These are phyloP conservation scores for Bedellia somnulentella DNA, from an alignment of 2,888 invertebrate species.

Conservation along the genomic window DNA sequence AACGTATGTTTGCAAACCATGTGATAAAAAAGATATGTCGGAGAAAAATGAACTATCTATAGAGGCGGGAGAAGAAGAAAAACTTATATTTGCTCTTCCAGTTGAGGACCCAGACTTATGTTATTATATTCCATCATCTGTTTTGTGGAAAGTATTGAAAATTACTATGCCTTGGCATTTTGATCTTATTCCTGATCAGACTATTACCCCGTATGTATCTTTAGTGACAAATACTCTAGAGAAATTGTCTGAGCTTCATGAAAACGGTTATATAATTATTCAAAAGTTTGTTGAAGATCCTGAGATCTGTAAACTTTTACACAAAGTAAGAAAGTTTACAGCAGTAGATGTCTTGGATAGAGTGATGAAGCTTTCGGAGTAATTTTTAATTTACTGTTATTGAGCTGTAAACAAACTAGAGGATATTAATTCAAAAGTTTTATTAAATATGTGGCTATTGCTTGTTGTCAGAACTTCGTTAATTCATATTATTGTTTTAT, in stretches of 20 bases:
- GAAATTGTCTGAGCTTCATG: too few relatives aligned
- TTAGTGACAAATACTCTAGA: slow-evolving; percentile 25
- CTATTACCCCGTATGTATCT: too few relatives aligned
- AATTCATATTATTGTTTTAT: too few relatives aligned
- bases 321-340: slow-evolving; percentile 38
- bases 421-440: too few relatives aligned
- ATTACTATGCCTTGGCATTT: slow-evolving; percentile 48
- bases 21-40: slow-evolving; percentile 20
- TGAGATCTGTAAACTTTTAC: slow-evolving; percentile 28
- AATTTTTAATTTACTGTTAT: too few relatives aligned
- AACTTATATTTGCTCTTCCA: slow-evolving; percentile 6
- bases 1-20: slow-evolving; percentile 36
- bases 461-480: too few relatives aligned
- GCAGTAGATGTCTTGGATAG: slow-evolving; percentile 27
- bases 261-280: slow-evolving; percentile 36
- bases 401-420: too few relatives aligned
- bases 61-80: slow-evolving; percentile 25
- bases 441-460: too few relatives aligned
- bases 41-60: slow-evolving; percentile 19
- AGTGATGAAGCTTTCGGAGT: too few relatives aligned
- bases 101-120: slow-evolving; percentile 22
- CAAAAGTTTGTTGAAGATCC: slow-evolving; percentile 33
- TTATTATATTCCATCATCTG: slow-evolving; percentile 32
- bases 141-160: slow-evolving; percentile 38
- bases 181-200: slow-evolving; percentile 24